Conservation (phyloP, 2,113 vertebrate genomes). For the Perca flavescens region DNA sequence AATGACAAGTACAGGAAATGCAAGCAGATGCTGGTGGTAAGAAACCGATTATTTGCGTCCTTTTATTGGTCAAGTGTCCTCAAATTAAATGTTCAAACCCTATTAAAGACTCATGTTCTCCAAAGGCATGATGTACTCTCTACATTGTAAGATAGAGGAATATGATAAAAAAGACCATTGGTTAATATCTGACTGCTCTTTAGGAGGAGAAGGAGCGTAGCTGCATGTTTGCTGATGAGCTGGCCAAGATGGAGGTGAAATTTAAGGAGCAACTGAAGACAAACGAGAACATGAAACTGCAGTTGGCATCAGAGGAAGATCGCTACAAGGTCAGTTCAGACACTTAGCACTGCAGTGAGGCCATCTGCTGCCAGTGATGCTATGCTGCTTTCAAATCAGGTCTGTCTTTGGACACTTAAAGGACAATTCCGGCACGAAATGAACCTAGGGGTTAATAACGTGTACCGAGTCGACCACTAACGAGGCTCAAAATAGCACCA, state of each 20-base stretch:
- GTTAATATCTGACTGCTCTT: conserved; percentile 38
- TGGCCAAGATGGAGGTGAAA: conserved; percentile 93
- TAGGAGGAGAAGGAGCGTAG: conserved; percentile 95
- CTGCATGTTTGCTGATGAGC: conserved; percentile 92
- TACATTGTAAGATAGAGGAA: background rate
- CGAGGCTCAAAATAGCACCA: too few relatives aligned
- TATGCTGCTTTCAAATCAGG: conserved; percentile 34
- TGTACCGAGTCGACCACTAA: too few relatives aligned
- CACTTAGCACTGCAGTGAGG: conserved; percentile 7
- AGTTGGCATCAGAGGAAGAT: conserved; percentile 91
- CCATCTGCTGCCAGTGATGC: background rate
- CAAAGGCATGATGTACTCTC: background rate
- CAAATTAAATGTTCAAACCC: background rate
- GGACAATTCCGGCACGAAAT: too few relatives aligned
- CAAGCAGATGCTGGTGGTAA: conserved; percentile 94
- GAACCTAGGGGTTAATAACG: too few relatives aligned
- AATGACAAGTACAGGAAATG: conserved; percentile 95
- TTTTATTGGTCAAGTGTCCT: background rate
- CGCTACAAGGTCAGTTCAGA: conserved; percentile 89
- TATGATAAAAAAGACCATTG: conserved; percentile 3
- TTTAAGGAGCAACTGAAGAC: conserved; percentile 95
- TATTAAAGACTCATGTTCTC: background rate
- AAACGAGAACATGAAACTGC: conserved; percentile 89
- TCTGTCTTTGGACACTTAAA: conserved; percentile 33
- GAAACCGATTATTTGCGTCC: conserved; percentile 45